A percentile compares a stretch with the other conserved stretches of the same genome.
Evolutionary conservation across 2,888 invertebrate genomes (phyloP).

Genomic region (Caenorhabditis macrosperma): DNA sequence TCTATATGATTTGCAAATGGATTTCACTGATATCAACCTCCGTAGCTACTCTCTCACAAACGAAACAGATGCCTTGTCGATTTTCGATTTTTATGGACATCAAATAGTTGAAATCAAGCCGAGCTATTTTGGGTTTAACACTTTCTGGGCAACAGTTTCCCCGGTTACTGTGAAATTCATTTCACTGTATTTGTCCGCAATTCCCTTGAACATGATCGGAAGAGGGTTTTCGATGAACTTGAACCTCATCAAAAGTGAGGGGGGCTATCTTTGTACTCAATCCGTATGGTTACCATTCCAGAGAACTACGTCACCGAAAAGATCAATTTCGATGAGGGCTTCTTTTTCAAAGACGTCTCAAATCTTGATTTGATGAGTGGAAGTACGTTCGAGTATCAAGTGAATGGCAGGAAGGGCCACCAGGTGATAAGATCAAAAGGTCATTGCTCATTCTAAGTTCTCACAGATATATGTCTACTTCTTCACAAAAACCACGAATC

Average conservation of each 20-base stretch:
- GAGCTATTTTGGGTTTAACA: constrained; percentile 4
- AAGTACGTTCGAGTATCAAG: constrained; percentile 19
- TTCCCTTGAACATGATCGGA: constrained; percentile 28
- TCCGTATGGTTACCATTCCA: neutral
- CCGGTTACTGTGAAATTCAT: constrained; percentile 28
- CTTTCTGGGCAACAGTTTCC: constrained; percentile 35
- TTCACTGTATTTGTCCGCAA: neutral
- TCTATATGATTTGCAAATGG: constrained; percentile 27
- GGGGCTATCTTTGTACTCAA: neutral
- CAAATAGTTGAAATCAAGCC: constrained; percentile 7
- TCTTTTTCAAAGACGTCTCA: constrained; percentile 36
- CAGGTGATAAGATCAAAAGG: too few relatives aligned
- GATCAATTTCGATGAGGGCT: neutral
- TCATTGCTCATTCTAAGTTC: neutral
- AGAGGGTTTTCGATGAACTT: constrained; percentile 29
- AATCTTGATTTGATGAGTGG: neutral
- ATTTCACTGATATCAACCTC: constrained; percentile 16
- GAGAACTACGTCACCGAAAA: constrained; percentile 3
- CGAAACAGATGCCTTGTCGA: constrained; percentile 16
- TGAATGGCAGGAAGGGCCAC: constrained; percentile 8
- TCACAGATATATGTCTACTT: constrained; percentile 33
- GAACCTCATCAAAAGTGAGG: constrained; percentile 28
- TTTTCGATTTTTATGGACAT: constrained; percentile 28
- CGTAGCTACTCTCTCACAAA: constrained; percentile 26
- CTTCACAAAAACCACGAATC: constrained; percentile 36